Evolutionary conservation across 2,888 invertebrate species (phyloP).

Genomic region (Mantis religiosa): DNA sequence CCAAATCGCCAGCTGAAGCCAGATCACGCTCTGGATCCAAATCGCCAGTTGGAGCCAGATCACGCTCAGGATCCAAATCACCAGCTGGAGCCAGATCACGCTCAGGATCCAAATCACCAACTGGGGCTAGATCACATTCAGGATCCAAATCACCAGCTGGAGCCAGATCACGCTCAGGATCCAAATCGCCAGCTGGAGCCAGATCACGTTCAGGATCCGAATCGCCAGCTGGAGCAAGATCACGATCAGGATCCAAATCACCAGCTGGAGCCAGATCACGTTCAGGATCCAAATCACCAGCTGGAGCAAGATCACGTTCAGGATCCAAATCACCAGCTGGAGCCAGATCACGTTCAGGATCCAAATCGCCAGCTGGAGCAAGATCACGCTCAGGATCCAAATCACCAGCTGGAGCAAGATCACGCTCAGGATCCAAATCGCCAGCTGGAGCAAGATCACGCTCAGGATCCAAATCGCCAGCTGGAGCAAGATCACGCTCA

Average conservation of each 20-base stretch:
- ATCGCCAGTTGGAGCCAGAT: slow-evolving; percentile 34
- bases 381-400: slow-evolving; percentile 34
- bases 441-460: slow-evolving; percentile 33
- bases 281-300: slow-evolving; percentile 33
- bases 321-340: slow-evolving; percentile 33
- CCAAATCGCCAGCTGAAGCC: slow-evolving; percentile 31
- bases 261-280: slow-evolving; percentile 26
- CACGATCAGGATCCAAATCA: slow-evolving; percentile 33
- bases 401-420: slow-evolving; percentile 33
- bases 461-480: slow-evolving; percentile 32
- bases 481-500: slow-evolving; percentile 34
- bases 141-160: slow-evolving; percentile 21
- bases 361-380: slow-evolving; percentile 30
- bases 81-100: slow-evolving; percentile 27
- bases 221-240: slow-evolving; percentile 24
- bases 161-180: slow-evolving; percentile 35
- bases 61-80: slow-evolving; percentile 40
- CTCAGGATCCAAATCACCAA: slow-evolving; percentile 32
- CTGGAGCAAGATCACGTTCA: slow-evolving; percentile 30
- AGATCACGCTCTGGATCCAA: slow-evolving; percentile 33
- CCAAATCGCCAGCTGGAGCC: background rate
- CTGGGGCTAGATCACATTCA: slow-evolving; percentile 38
- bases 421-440: slow-evolving; percentile 34
- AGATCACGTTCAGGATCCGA: slow-evolving; percentile 29
- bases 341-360: slow-evolving; percentile 25